Evolutionary conservation across 2,113 vertebrate species (phyloP), one percentile per base, ranked within the genome.

Genomic region (Micromys minutus): DNA sequence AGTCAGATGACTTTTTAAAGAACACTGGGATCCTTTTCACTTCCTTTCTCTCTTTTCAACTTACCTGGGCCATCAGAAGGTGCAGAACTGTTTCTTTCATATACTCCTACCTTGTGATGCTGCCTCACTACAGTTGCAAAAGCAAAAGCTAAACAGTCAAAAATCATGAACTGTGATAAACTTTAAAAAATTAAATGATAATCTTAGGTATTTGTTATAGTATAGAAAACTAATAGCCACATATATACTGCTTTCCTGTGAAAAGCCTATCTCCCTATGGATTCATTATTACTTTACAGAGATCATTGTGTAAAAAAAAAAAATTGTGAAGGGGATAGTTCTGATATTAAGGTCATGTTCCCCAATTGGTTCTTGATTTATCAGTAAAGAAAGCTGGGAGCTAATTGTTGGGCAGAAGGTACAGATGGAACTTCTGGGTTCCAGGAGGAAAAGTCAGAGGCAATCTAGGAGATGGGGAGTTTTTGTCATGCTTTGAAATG

Each of bases 241-340:
- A 8, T 63, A 69, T 63, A 39, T 67, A 36, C 81, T 67, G 39
- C 26, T 92, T 90, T 90, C 24, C 39, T 16, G 29, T 52, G 42
- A 13, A 80, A 34, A 77, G 45, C 19, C 39, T 94, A 24, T 15
- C 71, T 52, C 3, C 87, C 22, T 45, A 79, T 4, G 52, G 24
- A 31, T 24, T 91, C 77, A 93, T 79, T 80, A 42, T 79, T 80
- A 36, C 47, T 90, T 96, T 92, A 42, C 79, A 79, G 57, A 79
- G 31, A 10, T 45, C 24, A 52, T 57, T n/a, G n/a, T n/a, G n/a
- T n/a, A n/a, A n/a, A n/a, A n/a, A n/a, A n/a, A n/a, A n/a, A n/a
- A n/a, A 31, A 34, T 15, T 67, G 65, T 34, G 29, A 34, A 34
- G 13, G 31, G 31, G 31, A 1, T 2, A 10, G 31, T 31, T 34